Conservation (phyloP, 1,140 invertebrate species). For the Diprion similis region DNA sequence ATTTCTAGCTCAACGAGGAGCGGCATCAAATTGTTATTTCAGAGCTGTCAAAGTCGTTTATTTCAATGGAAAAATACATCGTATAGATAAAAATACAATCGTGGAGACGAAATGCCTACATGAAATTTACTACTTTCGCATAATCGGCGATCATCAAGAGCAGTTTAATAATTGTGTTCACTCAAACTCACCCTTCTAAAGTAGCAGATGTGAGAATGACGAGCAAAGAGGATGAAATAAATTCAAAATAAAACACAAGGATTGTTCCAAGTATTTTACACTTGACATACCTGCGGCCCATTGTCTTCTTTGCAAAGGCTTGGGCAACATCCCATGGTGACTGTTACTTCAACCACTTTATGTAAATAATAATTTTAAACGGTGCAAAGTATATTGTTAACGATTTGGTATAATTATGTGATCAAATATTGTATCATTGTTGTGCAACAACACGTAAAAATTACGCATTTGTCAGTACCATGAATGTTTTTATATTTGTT, state of each 20-base stretch:
- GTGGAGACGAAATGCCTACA: no score
- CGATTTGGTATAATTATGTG: not conserved
- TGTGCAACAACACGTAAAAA: not conserved
- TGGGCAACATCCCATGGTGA: constrained; percentile 62
- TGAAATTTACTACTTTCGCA: no score
- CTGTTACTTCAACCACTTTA: not conserved
- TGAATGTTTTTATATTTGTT: not conserved
- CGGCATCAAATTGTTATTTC: not conserved
- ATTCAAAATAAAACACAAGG: constrained; percentile 9
- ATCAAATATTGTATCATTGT: not conserved
- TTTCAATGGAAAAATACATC: no score
- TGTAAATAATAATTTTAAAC: not conserved
- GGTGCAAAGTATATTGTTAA: not conserved
- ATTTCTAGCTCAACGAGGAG: not conserved
- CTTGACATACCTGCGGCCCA: constrained; percentile 62
- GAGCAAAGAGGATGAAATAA: not conserved
- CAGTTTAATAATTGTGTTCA: no score
- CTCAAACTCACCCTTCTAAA: not conserved
- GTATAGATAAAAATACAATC: no score
- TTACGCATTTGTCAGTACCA: not conserved
- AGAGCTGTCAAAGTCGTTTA: not conserved
- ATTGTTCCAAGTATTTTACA: constrained; percentile 12
- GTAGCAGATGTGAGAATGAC: constrained; percentile 10
- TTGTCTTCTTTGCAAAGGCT: constrained; percentile 68
- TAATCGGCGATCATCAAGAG: no score